phyloP scores from a whole-genome alignment of 2,797 vertebrate genomes.

The Neosilurus hyrtlii region DNA sequence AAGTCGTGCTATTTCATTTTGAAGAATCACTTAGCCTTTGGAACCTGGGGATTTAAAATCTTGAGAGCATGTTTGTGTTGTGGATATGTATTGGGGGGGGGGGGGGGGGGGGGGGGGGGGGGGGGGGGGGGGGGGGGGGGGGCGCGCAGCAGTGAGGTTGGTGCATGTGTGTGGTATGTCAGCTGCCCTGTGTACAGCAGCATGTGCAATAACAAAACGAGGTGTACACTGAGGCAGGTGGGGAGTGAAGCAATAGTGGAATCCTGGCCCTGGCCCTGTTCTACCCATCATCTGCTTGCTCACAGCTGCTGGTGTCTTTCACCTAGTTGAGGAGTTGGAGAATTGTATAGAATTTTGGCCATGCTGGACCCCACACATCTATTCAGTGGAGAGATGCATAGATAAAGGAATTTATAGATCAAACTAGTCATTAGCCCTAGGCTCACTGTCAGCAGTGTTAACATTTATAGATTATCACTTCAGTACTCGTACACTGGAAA shows the following conservation, averaged over 20 bases:
- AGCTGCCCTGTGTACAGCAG: neutral
- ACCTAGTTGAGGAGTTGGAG: neutral
- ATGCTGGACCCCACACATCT: slow-evolving; percentile 30
- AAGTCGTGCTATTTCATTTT: slow-evolving; percentile 39
- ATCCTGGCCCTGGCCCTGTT: neutral
- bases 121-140: no score
- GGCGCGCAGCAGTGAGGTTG: neutral
- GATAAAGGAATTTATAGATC: neutral
- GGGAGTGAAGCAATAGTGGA: neutral
- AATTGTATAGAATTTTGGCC: neutral
- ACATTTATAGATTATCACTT: no score
- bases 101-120: no score
- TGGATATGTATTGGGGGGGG: neutral
- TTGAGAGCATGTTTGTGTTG: slow-evolving; percentile 19
- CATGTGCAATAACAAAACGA: slow-evolving; percentile 56
- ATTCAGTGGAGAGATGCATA: neutral
- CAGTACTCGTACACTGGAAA: no score
- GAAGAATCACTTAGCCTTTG: slow-evolving; percentile 16
- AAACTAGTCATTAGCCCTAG: neutral
- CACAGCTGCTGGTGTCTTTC: slow-evolving; percentile 35
- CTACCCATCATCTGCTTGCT: slow-evolving; percentile 3
- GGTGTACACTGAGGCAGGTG: slow-evolving; percentile 28
- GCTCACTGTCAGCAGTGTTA: no score
- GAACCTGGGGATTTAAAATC: slow-evolving; percentile 28
- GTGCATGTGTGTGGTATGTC: slow-evolving; percentile 33